Evolutionary conservation across 1,140 invertebrate genomes (phyloP), one percentile per base, ranked within the genome.

Genomic region (Ctenoplectra terminalis): DNA sequence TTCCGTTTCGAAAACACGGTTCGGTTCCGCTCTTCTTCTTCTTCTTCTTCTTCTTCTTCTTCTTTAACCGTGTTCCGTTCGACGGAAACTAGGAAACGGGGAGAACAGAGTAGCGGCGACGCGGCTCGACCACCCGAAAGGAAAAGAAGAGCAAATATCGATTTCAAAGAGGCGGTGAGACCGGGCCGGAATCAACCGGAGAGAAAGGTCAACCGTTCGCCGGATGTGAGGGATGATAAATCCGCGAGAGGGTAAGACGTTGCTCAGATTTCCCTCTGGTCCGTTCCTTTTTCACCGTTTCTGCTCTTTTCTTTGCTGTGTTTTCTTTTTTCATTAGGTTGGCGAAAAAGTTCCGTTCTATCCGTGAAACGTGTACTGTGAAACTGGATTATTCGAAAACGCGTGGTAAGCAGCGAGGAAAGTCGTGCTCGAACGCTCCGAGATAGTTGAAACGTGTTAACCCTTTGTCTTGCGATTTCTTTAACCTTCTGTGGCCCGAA

Each of bases 71-170:
- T 1, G 23, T 54, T 54, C 31, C 61, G 37, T 9, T 54, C 23
- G 29, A n/a, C 31, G 31, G 31, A 50, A 48, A 66, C 40, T 1
- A 3, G 40, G 43, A 23, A 66, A 67, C n/a, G 23, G 26, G n/a
- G 40, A 20, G 40, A 66, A 29, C 13, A 29, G 15, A 40, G 43
- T 17, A 8, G 60, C 34, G 66, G 46, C 66, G 66, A 46, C 67
- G 67, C 48, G 48, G 60, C 58, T 50, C 58, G 60, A 15, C 60
- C 58, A 75, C 34, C 29, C 46, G 73, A 60, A 75, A 75, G 73
- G 73, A 64, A 75, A 75, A 64, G 73, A 75, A 75, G n/a, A n/a
- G 73, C 73, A 46, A 64, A 63, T 75, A 75, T 75, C 58, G 73
- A 75, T 75, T 75, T 63, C 73, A 75, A 75, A 75, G 58, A 52